phyloP scores from a whole-genome alignment of 2,888 invertebrate genomes.

The Sinelater perroti region DNA sequence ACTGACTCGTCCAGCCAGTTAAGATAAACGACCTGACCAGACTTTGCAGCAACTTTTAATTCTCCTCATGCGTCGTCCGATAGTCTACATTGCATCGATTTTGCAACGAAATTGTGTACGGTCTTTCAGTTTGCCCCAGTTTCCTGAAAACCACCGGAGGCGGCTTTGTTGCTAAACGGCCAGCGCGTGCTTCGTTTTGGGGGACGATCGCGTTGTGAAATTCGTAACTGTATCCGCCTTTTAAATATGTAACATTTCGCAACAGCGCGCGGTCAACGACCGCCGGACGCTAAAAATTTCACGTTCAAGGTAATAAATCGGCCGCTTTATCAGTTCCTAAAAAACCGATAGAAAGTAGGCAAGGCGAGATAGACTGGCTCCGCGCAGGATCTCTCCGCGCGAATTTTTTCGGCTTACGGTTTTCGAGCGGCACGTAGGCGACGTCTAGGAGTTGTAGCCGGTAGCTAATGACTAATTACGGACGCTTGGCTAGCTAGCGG shows the following conservation, averaged over 20 bases:
- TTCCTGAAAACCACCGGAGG: no score
- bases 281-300: slow-evolving; percentile 31
- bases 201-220: slow-evolving; percentile 5
- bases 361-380: slow-evolving; percentile 16
- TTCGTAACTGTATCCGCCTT: slow-evolving; percentile 26
- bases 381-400: slow-evolving; percentile 18
- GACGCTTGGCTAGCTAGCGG: no score
- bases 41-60: no score
- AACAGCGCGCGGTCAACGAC: slow-evolving; percentile 24
- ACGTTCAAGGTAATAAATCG: slow-evolving; percentile 41
- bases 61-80: no score
- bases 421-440: slow-evolving; percentile 21
- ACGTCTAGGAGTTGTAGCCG: slow-evolving; percentile 8
- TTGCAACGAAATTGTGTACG: no score
- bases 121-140: no score
- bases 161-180: no score
- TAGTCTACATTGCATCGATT: no score
- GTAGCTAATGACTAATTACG: slow-evolving; percentile 14
- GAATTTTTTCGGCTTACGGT: slow-evolving; percentile 20
- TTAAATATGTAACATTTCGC: slow-evolving; percentile 29
- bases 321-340: slow-evolving; percentile 30
- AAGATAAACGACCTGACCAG: no score
- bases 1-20: no score
- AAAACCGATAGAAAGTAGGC: slow-evolving; percentile 30
- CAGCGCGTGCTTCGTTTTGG: not conserved